A percentile compares a stretch with the other conserved stretches of the same genome.
Conservation (phyloP, 2,888 invertebrate species). For the Nasonia oneida region DNA sequence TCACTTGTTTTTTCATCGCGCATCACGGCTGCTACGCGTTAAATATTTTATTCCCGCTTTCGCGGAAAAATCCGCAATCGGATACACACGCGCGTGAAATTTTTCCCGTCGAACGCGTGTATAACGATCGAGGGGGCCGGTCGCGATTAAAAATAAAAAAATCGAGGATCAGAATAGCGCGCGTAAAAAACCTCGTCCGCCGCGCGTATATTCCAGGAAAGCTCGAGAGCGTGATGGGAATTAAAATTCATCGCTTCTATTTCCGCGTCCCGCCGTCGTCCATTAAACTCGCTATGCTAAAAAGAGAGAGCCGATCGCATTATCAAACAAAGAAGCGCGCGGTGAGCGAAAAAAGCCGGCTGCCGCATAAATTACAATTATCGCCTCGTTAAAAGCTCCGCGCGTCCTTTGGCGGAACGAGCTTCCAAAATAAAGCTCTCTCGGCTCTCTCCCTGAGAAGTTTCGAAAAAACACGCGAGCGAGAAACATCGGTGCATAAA, state of each 20-base stretch:
- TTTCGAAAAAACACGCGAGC: background rate
- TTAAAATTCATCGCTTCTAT: slow-evolving; percentile 1
- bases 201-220: background rate
- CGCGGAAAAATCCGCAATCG: slow-evolving; percentile 8
- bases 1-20: background rate
- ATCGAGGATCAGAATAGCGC: background rate
- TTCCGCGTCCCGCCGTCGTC: background rate
- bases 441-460: background rate
- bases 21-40: slow-evolving; percentile 16
- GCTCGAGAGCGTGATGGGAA: background rate
- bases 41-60: slow-evolving; percentile 50
- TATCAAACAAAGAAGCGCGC: background rate
- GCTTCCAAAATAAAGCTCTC: background rate
- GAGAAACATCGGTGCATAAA: background rate
- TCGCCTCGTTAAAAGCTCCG: background rate
- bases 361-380: slow-evolving; percentile 11
- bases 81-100: background rate
- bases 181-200: background rate
- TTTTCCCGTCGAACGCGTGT: background rate
- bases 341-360: background rate
- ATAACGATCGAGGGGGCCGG: background rate
- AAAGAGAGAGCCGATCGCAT: background rate
- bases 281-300: background rate
- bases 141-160: background rate
- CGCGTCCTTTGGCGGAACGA: background rate